Evolutionary conservation across 2,888 invertebrate species (phyloP).

Genomic region (Lasioglossum morio): DNA sequence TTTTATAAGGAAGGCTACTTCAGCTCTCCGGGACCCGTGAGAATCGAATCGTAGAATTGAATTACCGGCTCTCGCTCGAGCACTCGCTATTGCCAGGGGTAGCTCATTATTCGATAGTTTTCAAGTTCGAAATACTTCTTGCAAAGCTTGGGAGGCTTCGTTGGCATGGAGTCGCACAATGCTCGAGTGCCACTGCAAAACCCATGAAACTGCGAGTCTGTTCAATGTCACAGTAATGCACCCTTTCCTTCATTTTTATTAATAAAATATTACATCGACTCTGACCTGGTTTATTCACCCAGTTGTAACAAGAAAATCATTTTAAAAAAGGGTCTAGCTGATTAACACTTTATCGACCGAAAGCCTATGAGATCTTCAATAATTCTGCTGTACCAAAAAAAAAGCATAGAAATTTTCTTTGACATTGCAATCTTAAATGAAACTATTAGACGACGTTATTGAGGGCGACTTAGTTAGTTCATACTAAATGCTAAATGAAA

Average conservation of each 20-base stretch:
- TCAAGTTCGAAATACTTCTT: slow-evolving; percentile 44
- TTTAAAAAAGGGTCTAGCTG: neutral
- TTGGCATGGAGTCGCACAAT: neutral
- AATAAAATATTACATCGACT: neutral
- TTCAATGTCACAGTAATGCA: neutral
- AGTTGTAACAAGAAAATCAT: neutral
- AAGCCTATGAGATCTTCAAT: too few species aligned
- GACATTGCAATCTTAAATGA: too few species aligned
- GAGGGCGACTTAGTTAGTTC: too few species aligned
- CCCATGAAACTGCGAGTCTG: neutral
- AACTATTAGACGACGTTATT: too few species aligned
- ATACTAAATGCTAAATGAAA: too few species aligned
- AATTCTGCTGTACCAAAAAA: too few species aligned
- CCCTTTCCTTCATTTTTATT: neutral
- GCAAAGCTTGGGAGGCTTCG: neutral
- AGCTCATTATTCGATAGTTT: slow-evolving; percentile 66
- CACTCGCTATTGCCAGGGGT: slow-evolving; percentile 51
- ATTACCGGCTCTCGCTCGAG: slow-evolving; percentile 54
- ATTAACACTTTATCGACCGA: too few species aligned
- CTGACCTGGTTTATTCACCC: neutral
- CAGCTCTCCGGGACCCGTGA: slow-evolving; percentile 60
- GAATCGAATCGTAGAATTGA: slow-evolving; percentile 70
- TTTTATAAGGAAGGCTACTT: slow-evolving; percentile 63
- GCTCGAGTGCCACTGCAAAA: neutral
- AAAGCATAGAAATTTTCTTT: too few species aligned